Conservation (phyloP, 2,888 invertebrate genomes). For the Eutolmus rufibarbis region DNA sequence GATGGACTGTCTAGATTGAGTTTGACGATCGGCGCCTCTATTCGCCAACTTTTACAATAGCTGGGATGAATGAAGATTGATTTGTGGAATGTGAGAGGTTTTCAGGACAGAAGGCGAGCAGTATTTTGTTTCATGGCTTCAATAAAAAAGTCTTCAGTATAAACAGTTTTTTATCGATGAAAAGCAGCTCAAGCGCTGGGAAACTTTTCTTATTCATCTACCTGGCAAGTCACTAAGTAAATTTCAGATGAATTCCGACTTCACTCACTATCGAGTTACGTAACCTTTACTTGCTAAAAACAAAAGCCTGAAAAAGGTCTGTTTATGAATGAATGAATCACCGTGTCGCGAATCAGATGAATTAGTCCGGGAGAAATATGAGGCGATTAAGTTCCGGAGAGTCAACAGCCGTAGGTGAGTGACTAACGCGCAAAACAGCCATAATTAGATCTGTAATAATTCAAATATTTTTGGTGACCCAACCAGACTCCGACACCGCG, state of each 20-base stretch:
- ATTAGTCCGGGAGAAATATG: neutral
- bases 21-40: slow-evolving; percentile 21
- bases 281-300: neutral
- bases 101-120: neutral
- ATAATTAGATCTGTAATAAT: neutral
- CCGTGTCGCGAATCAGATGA: neutral
- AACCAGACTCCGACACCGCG: neutral
- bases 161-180: neutral
- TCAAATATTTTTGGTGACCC: neutral
- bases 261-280: neutral
- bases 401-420: neutral
- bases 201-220: neutral
- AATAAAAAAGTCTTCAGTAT: neutral
- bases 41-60: neutral
- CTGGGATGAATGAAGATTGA: slow-evolving; percentile 10
- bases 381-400: neutral
- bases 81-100: neutral
- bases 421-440: neutral
- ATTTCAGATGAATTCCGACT: neutral
- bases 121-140: neutral
- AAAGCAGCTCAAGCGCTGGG: neutral
- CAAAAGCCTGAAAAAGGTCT: neutral
- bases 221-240: neutral
- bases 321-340: neutral
- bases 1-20: slow-evolving; percentile 11